Evolutionary conservation across 1,140 invertebrate genomes (phyloP), one percentile per base, ranked within the genome.

Genomic region (Trichonephila clavata): DNA sequence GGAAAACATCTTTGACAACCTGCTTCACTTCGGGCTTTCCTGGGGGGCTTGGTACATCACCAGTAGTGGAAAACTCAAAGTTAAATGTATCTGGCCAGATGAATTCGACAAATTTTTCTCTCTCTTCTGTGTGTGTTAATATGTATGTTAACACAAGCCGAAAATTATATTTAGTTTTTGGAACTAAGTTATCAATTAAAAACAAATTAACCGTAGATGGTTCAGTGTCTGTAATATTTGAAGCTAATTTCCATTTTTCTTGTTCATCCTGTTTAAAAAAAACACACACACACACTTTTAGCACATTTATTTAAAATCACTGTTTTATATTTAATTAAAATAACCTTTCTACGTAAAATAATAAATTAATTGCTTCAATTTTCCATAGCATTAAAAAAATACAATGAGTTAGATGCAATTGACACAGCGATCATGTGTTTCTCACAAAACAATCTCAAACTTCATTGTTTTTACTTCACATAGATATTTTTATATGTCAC

Each of bases 51-150:
- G 95, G 95, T 32, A 80, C 95, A 95, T 95, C 96, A 97, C 97
- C 97, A 60, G 97, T 95, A 10, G 98, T 98, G 96, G 97, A 97
- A 95, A 97, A 98, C 5, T 96, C 96, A 95, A 98, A 98, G 84
- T 96, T 95, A 2, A 96, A 96, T 94, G 97, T 97, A 68, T 95
- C 88, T 0, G 98, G 97, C 97, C 97, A 98, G 39, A 97, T 95
- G 94, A 97, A 98, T 0, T 96, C 95, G 32, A 96, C 95, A 0
- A 96, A 95, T 43, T 96, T 96, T n/a, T 96, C 95, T 61, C 71
- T n/a, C n/a, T n/a, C 96, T 39, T 39, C 32, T 39, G 32, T 39
- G 32, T 39, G 32, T 39, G 32, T 39, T 39, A 39, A 0, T 39
- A 2, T 50, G 95, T 98, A 98, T 24, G 96, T 96, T 1, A 98